phyloP scores from a whole-genome alignment of 2,113 vertebrate genomes.

The Andinoacara biseriatus region DNA sequence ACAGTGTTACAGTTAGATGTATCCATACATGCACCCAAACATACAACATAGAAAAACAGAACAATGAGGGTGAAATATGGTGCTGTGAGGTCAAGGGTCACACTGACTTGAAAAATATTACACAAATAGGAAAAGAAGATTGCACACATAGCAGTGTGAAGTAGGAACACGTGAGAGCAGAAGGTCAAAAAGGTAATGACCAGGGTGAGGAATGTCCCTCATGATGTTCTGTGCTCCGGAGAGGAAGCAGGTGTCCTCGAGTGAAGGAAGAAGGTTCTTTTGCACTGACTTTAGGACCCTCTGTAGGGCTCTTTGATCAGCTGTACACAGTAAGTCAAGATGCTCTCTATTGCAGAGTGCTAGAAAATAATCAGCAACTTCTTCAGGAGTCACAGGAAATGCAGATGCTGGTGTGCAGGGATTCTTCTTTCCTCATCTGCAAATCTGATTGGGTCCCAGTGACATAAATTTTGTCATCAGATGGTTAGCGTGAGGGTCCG shows the following conservation, averaged over 20 bases:
- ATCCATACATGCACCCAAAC: not conserved
- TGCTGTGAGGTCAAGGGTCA: not conserved
- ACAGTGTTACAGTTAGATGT: not conserved
- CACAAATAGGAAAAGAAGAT: not conserved
- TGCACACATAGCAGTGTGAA: not conserved
- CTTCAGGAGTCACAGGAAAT: not conserved
- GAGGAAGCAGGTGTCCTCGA: not conserved
- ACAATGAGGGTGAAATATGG: not conserved
- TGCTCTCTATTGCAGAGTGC: not conserved
- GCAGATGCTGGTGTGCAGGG: not conserved
- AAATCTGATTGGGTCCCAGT: too few relatives aligned
- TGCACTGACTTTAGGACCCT: not conserved
- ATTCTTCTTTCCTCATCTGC: too few relatives aligned
- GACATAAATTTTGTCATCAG: too few relatives aligned
- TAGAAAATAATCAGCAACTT: not conserved
- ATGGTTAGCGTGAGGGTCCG: too few relatives aligned
- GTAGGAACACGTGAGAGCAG: not conserved
- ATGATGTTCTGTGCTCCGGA: not conserved
- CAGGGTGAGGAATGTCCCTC: not conserved
- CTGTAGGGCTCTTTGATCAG: not conserved
- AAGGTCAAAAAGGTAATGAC: not conserved
- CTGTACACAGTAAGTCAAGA: not conserved
- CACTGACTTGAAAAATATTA: not conserved
- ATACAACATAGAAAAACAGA: not conserved
- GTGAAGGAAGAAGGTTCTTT: not conserved